Base-by-base conservation (phyloP, 2,113 vertebrate genomes). In the Archocentrus centrarchus region DNA sequence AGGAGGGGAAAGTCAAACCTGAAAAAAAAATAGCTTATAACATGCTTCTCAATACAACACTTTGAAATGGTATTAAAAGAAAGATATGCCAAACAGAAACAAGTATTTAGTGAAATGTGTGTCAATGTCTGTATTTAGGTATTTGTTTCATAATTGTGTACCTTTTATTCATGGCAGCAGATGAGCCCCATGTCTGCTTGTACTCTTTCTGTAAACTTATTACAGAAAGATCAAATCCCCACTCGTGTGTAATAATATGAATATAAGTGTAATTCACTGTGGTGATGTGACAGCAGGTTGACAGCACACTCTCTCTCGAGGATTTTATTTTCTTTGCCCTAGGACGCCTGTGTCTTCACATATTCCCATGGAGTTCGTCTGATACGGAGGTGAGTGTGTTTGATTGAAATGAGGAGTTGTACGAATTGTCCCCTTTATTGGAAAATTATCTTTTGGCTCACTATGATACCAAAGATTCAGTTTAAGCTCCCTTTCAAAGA, bases 361-460 rank as follows among this genome's bases (percentile, higher is more conserved):
- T 32, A 73, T 39, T 41, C 39, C 63, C 68, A 18, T 44, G 24
- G 78, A 13, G 58, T 57, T 68, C 8, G 55, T 64, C 58, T 17
- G 84, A 77, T 37, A 44, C 62, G 1, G 2, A 24, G 62, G 30
- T 39, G 62, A 53, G 15, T 10, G 30, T 70, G 59, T 64, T 18
- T 73, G 80, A 76, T 81, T 81, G 70, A 81, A 80, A 63, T 62
- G 10, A 82, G 44, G 32, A 73, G 47, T 41, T 61, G 53, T 18
- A 73, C 17, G 11, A 70, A 77, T 79, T 11, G 7, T 41, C 17
- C 20, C 4, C 63, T 80, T 82, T 86, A 85, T 86, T 84, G 66
- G 73, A 82, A 85, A 81, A 81, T 85, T 50, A 79, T 89, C 64
- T 59, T 80, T 24, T 10, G 68, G 17, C 76, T 57, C 3, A 2